Base-by-base conservation (phyloP, 2,113 vertebrate species). In the Odobenus rosmarus region DNA sequence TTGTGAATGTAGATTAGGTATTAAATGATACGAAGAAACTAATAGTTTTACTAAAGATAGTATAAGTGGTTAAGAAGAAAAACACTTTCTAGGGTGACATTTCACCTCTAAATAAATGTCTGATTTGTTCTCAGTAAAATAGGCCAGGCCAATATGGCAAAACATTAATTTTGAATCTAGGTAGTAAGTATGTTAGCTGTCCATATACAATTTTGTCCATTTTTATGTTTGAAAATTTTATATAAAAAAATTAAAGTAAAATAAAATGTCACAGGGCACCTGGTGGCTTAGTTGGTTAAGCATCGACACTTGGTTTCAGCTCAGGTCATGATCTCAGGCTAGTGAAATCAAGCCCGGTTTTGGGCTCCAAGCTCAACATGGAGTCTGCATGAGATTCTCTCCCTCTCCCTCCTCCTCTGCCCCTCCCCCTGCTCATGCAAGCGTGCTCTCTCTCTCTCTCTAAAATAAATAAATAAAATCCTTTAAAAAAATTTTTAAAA, bases 191-290 rank as follows among this genome's bases (percentile, higher is more conserved):
- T 69, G 55, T 2, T 2, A 95, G 49, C 10, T 71, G 26, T 23
- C 62, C 33, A 62, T 67, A 64, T 15, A 74, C 1, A 94, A 24
- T 86, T 64, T 86, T 84, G 23, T 59, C 67, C 72, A 92, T 49
- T 80, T 96, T 79, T 90, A 7, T 87, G 31, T 90, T 59, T 83
- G 61, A 82, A 91, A 86, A n/a, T 67, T 92, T 98, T 74, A 86
- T 11, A 36, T 84, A 92, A 88, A 79, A 83, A 81, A 87, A 79
- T 14, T 62, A 84, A 88, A 91, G 19, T 67, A 62, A 76, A 74
- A 80, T 80, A 57, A 55, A 91, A 88, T 81, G 31, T 33, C 42
- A 71, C 19, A 28, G 33, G 67, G 67, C 8, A 3, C 67, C 67
- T 69, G 18, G 67, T 69, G 67, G 16, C 67, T 19, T 18, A 69